Percentiles rank a stretch among this genome's conserved stretches.
These are phyloP conservation scores for Cheirogaleus medius DNA, from an alignment of 2,113 vertebrate genomes.

Conservation along the genomic window DNA sequence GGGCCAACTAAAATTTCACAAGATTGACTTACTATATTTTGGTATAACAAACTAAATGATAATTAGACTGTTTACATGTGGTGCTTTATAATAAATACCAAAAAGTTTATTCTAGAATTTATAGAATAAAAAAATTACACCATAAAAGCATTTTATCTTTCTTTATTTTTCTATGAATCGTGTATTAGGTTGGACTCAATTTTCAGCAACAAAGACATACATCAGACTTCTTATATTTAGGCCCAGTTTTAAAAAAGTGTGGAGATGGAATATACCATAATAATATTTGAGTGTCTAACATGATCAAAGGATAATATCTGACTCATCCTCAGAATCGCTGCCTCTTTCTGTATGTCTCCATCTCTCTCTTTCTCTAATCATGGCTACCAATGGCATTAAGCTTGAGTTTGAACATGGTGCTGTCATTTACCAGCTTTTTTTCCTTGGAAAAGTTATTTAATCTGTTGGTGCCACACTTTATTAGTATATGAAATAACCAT, in stretches of 20 bases:
- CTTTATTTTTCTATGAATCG: background rate
- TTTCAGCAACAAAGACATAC: background rate
- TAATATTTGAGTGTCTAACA: background rate
- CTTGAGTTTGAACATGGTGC: background rate
- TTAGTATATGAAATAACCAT: background rate
- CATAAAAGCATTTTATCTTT: background rate
- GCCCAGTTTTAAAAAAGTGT: background rate
- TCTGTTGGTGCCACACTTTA: background rate
- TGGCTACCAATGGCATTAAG: background rate
- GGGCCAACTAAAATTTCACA: background rate
- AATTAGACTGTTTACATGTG: background rate
- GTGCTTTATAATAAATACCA: background rate
- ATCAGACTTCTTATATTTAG: background rate
- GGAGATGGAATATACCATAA: background rate
- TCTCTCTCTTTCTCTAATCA: background rate
- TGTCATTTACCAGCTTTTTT: background rate
- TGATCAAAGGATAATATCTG: background rate
- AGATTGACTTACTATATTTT: background rate
- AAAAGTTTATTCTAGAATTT: background rate
- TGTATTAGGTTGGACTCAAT: background rate
- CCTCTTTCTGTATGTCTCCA: background rate
- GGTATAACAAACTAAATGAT: background rate
- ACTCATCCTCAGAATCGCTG: background rate
- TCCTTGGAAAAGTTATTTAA: background rate
- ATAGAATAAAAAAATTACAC: background rate